Conservation (phyloP, 2,888 invertebrate genomes). For the Nebria brevicollis region DNA sequence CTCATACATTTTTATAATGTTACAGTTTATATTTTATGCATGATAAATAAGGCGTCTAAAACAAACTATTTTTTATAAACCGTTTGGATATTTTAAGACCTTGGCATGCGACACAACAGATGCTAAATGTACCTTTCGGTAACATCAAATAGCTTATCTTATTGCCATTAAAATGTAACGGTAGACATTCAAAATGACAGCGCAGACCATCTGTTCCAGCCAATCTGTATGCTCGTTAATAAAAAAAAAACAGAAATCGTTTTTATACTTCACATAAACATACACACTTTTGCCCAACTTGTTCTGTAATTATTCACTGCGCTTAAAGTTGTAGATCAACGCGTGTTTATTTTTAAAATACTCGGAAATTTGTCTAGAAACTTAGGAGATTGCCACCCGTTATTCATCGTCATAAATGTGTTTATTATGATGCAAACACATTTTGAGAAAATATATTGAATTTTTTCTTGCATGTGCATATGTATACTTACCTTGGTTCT, state of each 20-base stretch:
- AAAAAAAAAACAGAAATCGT: constrained; percentile 17
- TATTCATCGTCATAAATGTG: too few species aligned
- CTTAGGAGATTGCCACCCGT: neutral
- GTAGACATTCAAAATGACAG: constrained; percentile 24
- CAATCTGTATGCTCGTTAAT: constrained; percentile 40
- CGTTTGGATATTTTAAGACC: neutral
- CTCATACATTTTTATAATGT: too few species aligned
- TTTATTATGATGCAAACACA: too few species aligned
- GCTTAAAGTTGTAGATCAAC: neutral
- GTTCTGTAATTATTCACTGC: neutral
- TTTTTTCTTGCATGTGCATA: constrained; percentile 4
- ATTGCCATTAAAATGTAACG: constrained; percentile 35
- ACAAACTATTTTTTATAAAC: neutral
- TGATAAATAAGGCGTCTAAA: too few species aligned
- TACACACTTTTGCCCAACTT: neutral
- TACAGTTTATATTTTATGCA: too few species aligned
- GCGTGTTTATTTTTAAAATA: neutral
- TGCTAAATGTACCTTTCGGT: constrained; percentile 39
- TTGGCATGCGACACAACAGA: neutral
- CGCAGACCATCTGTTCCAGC: constrained; percentile 34
- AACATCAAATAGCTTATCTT: constrained; percentile 45
- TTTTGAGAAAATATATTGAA: neutral
- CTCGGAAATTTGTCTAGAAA: neutral
- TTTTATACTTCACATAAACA: neutral
- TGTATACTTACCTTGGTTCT: constrained; percentile 22